Conservation (phyloP, 2,113 vertebrate species). For the Murina feae region DNA sequence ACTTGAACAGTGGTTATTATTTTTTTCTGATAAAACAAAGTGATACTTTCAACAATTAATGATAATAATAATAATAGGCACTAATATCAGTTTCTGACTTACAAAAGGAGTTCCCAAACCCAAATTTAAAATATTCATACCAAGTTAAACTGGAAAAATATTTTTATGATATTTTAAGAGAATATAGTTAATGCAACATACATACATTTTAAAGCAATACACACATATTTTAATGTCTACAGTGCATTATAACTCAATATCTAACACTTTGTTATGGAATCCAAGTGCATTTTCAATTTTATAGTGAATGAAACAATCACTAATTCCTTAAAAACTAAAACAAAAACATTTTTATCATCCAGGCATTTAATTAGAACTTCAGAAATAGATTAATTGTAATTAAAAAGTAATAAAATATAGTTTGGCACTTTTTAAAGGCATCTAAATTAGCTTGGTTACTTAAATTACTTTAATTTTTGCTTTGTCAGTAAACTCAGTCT, state of each 20-base stretch:
- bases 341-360: constrained; percentile 64
- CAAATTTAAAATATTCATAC: background rate
- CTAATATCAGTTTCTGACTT: background rate
- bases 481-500: constrained; percentile 80
- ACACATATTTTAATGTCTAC: background rate
- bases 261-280: background rate
- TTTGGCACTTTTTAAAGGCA: constrained; percentile 71
- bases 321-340: constrained; percentile 56
- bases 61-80: background rate
- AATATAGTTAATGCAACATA: background rate
- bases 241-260: background rate
- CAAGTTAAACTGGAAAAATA: background rate
- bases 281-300: background rate
- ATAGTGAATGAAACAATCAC: background rate
- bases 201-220: background rate
- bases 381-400: constrained; percentile 82
- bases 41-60: background rate
- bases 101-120: background rate
- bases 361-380: constrained; percentile 81
- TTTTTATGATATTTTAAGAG: background rate
- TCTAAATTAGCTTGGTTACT: constrained; percentile 81
- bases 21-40: background rate
- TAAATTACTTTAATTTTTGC: constrained; percentile 80
- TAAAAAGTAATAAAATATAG: constrained; percentile 77
- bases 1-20: background rate